These are phyloP conservation scores for Heliopora coerulea DNA, from an alignment of 92 coral and sea anemone species.

Conservation along the genomic window DNA sequence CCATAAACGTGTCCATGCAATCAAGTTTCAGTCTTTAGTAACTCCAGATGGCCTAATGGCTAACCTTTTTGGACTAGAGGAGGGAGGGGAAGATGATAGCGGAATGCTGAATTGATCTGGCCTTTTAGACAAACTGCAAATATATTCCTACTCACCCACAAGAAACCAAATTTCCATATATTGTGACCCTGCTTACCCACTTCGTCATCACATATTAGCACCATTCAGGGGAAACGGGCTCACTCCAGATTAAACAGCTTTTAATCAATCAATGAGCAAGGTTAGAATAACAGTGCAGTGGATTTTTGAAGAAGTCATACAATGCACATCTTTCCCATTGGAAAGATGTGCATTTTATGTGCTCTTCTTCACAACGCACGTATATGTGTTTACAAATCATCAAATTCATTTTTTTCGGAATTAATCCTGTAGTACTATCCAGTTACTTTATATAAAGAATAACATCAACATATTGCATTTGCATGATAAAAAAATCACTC, in stretches of 20 bases:
- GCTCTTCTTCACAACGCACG: no score
- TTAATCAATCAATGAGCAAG: slow-evolving; percentile 64
- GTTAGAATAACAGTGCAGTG: slow-evolving; percentile 65
- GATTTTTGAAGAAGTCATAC: slow-evolving; percentile 61
- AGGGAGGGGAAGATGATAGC: slow-evolving; percentile 56
- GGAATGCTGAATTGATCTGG: slow-evolving; percentile 54
- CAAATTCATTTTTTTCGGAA: no score
- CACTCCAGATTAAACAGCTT: slow-evolving; percentile 42
- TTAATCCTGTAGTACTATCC: no score
- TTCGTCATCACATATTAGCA: slow-evolving; percentile 52
- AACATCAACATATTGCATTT: no score
- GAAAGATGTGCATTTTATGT: no score
- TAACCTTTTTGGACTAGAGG: slow-evolving; percentile 51
- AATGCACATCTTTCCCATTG: slow-evolving; percentile 59
- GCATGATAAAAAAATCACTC: no score
- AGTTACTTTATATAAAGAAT: no score
- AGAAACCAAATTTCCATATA: slow-evolving; percentile 46
- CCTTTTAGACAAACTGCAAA: slow-evolving; percentile 46
- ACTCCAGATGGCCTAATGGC: slow-evolving; percentile 58
- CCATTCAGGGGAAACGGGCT: slow-evolving; percentile 58
- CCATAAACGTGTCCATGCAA: slow-evolving; percentile 59
- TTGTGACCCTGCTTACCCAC: slow-evolving; percentile 63
- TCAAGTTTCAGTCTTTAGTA: slow-evolving; percentile 55
- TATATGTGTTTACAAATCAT: no score
- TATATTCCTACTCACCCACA: slow-evolving; percentile 50